Conservation (phyloP, 2,888 invertebrate species). For the Ichneumoninae sp. region DNA sequence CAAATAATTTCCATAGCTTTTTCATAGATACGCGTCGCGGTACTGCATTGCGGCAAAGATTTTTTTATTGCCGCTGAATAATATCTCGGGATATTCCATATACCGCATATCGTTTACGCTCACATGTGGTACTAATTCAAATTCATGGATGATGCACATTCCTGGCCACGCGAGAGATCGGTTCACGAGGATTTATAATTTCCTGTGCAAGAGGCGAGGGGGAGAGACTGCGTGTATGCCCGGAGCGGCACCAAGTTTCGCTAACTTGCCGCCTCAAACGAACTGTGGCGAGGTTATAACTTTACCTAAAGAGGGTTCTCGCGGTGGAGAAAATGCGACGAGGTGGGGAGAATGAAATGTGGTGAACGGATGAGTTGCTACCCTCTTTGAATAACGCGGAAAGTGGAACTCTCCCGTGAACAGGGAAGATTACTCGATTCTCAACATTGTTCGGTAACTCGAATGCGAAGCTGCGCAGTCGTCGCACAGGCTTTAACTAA, state of each 20-base stretch:
- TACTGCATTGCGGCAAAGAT: slow-evolving; percentile 19
- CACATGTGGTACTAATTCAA: slow-evolving; percentile 13
- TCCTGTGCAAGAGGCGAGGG: not conserved
- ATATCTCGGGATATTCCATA: slow-evolving; percentile 8
- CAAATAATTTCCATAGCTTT: slow-evolving; percentile 8
- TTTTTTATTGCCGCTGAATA: slow-evolving; percentile 18
- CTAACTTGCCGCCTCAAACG: slow-evolving; percentile 32
- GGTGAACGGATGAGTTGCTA: slow-evolving; percentile 20
- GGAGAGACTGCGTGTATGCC: not conserved
- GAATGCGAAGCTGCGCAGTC: slow-evolving; percentile 1
- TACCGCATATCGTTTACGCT: slow-evolving; percentile 6
- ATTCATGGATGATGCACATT: slow-evolving; percentile 25
- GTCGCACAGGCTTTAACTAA: not conserved
- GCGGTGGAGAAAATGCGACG: slow-evolving; percentile 27
- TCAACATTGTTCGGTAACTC: not conserved
- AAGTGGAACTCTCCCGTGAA: slow-evolving; percentile 22
- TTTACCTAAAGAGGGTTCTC: slow-evolving; percentile 19
- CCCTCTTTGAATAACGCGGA: not conserved
- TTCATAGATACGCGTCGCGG: slow-evolving; percentile 1
- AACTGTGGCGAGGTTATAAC: slow-evolving; percentile 43
- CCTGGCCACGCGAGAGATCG: slow-evolving; percentile 1
- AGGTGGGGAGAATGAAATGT: not conserved
- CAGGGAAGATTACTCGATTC: slow-evolving; percentile 19
- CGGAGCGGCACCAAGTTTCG: slow-evolving; percentile 26
- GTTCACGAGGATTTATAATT: slow-evolving; percentile 30